These are phyloP conservation scores for Neogale vison DNA, from an alignment of 2,113 vertebrate genomes.

Conservation along the genomic window DNA sequence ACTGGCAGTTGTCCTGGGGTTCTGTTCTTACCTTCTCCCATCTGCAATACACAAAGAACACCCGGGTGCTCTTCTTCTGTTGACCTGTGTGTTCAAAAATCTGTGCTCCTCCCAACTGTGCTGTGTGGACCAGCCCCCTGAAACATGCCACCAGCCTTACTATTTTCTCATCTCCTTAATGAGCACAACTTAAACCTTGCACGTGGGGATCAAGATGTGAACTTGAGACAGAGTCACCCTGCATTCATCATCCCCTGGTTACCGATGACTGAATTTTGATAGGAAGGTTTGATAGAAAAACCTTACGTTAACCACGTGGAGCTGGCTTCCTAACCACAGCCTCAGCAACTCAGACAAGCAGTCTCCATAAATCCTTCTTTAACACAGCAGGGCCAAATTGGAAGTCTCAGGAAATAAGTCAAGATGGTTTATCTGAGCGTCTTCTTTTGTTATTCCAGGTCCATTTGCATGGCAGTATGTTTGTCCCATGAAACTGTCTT, in stretches of 20 bases:
- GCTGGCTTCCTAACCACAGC: not conserved
- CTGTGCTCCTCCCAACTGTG: not conserved
- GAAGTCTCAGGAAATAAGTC: too few relatives aligned
- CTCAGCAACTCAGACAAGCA: not conserved
- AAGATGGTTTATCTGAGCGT: not conserved
- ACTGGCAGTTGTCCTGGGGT: not conserved
- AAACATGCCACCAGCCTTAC: not conserved
- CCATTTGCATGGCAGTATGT: not conserved
- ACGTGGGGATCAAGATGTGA: not conserved
- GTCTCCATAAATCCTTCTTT: not conserved
- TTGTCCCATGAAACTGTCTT: not conserved
- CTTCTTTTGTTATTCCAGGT: not conserved
- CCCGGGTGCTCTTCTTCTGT: not conserved
- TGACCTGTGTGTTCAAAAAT: not conserved
- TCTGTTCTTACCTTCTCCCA: not conserved
- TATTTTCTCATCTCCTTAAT: conserved; percentile 37
- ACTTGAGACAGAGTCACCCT: not conserved
- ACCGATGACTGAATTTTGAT: rapidly evolving
- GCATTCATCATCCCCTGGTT: not conserved
- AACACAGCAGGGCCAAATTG: not conserved
- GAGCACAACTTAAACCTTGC: conserved; percentile 33
- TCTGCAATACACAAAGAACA: rapidly evolving
- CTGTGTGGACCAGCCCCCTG: not conserved
- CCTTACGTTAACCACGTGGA: not conserved
- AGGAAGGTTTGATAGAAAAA: not conserved